These are phyloP conservation scores for Colinus virginianus DNA, from an alignment of 2,113 vertebrate genomes.

Conservation along the genomic window DNA sequence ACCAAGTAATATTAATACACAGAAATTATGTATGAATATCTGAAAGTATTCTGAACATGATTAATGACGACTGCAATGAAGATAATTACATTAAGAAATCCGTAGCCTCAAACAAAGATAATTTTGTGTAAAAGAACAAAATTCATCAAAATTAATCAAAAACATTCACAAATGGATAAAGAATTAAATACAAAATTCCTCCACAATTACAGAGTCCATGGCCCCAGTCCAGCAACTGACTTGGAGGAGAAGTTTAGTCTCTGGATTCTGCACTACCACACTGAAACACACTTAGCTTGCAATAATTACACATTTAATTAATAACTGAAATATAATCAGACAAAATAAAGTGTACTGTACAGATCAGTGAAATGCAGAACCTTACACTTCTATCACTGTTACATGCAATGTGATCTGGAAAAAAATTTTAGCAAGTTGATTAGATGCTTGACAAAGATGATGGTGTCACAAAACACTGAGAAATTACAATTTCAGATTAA, in stretches of 20 bases:
- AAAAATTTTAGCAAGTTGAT: background rate
- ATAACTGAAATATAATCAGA: background rate
- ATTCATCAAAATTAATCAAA: slow-evolving; percentile 59
- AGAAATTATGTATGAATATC: slow-evolving; percentile 52
- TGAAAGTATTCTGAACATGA: slow-evolving; percentile 54
- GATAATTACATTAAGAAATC: slow-evolving; percentile 57
- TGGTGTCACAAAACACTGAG: background rate
- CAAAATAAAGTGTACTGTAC: background rate
- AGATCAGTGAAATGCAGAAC: background rate
- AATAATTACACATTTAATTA: background rate
- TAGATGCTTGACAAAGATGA: background rate
- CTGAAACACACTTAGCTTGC: background rate
- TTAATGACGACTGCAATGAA: slow-evolving; percentile 43
- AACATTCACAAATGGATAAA: slow-evolving; percentile 37
- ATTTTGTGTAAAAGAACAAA: slow-evolving; percentile 36
- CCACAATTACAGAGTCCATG: slow-evolving; percentile 30
- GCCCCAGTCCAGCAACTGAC: slow-evolving; percentile 56
- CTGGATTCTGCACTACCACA: background rate
- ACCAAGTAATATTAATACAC: slow-evolving; percentile 35
- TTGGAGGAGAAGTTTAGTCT: slow-evolving; percentile 42
- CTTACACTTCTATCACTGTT: background rate
- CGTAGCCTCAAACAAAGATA: slow-evolving; percentile 58
- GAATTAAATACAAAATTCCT: slow-evolving; percentile 49
- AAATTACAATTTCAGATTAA: background rate
- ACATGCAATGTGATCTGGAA: background rate